These are phyloP conservation scores for Chaenodraco wilsoni DNA, from an alignment of 2,797 vertebrate species.

Conservation along the genomic window DNA sequence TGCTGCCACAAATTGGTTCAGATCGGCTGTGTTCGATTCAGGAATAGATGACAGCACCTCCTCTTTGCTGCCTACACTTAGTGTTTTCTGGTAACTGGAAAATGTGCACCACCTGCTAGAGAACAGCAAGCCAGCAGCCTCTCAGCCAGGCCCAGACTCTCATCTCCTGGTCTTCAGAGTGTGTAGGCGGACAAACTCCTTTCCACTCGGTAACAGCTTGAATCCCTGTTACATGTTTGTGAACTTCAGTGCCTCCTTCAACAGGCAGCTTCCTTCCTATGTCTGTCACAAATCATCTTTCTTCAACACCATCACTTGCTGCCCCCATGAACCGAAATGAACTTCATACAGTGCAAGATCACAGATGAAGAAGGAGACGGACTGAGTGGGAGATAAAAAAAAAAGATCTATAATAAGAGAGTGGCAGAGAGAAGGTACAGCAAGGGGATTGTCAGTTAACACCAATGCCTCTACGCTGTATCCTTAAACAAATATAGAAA, in stretches of 20 bases:
- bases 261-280: conserved; percentile 41
- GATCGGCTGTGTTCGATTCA: conserved; percentile 52
- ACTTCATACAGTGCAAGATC: conserved; percentile 27
- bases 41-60: conserved; percentile 73
- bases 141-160: conserved; percentile 72
- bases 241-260: conserved; percentile 58
- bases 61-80: conserved; percentile 74
- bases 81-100: conserved; percentile 76
- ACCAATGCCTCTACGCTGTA: conserved; percentile 12
- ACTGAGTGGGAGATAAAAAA: not conserved
- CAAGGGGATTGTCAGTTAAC: conserved; percentile 7
- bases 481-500: conserved; percentile 31
- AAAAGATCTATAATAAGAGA: not conserved
- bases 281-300: conserved; percentile 5
- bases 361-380: conserved; percentile 1
- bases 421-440: not conserved
- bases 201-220: conserved; percentile 66
- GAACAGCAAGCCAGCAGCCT: conserved; percentile 74
- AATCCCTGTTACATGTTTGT: conserved; percentile 59
- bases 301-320: conserved; percentile 9
- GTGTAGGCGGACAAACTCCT: conserved; percentile 73
- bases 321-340: conserved; percentile 9
- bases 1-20: conserved; percentile 49
- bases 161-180: conserved; percentile 65
- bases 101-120: conserved; percentile 77